phyloP scores from a whole-genome alignment of 2,797 vertebrate genomes.

The Chaetodon trifasciatus region DNA sequence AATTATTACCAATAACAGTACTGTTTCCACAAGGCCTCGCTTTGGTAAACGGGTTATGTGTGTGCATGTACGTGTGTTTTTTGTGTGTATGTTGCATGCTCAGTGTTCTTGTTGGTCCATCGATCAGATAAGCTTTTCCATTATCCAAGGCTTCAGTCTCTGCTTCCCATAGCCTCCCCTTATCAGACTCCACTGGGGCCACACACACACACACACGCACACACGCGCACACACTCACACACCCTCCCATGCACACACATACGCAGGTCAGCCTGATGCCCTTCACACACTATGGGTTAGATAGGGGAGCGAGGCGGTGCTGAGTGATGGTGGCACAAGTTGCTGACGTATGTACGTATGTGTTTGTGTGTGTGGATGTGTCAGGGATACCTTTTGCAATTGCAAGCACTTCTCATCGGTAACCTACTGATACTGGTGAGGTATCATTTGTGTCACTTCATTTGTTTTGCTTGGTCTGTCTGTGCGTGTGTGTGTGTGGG shows the following conservation, averaged over 20 bases:
- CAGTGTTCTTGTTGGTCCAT: constrained; percentile 85
- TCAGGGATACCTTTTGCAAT: constrained; percentile 81
- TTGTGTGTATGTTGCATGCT: constrained; percentile 72
- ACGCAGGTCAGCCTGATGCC: constrained; percentile 82
- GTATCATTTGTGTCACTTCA: constrained; percentile 84
- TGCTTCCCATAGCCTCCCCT: constrained; percentile 84
- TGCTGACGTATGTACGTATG: constrained; percentile 80
- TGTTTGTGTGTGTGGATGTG: constrained; percentile 75
- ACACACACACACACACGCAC: constrained; percentile 61
- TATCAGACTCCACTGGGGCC: constrained; percentile 84
- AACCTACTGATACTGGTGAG: constrained; percentile 77
- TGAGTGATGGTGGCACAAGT: constrained; percentile 84
- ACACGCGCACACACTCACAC: constrained; percentile 33
- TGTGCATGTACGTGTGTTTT: constrained; percentile 48
- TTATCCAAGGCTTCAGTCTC: constrained; percentile 86
- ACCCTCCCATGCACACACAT: constrained; percentile 35
- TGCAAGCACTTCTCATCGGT: constrained; percentile 81
- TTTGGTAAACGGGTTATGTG: constrained; percentile 75
- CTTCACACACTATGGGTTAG: constrained; percentile 84
- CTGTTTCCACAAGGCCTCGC: constrained; percentile 70
- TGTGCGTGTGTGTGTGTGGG: constrained; percentile 51
- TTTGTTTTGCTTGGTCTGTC: constrained; percentile 75
- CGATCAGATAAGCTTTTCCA: constrained; percentile 88
- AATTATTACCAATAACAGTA: constrained; percentile 81
- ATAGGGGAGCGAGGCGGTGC: constrained; percentile 78